Conservation (phyloP, 2,797 vertebrate species). For the Phrynocephalus forsythii region DNA sequence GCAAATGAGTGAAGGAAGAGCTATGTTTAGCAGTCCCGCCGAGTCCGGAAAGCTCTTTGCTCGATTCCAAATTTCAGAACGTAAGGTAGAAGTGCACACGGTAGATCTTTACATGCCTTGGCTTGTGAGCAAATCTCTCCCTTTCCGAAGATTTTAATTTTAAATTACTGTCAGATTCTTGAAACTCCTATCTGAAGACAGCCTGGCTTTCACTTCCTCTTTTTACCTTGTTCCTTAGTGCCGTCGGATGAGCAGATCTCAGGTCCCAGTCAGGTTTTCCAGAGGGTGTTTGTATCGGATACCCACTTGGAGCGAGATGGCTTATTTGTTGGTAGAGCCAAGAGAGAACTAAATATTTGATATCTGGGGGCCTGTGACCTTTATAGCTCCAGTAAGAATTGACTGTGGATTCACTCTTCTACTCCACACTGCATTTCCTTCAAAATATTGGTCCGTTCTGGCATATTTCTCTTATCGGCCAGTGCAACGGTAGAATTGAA, state of each 20-base stretch:
- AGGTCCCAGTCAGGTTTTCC: neutral
- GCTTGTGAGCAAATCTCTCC: neutral
- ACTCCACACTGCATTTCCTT: neutral
- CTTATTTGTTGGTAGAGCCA: neutral
- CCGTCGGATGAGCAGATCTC: neutral
- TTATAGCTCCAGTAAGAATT: neutral
- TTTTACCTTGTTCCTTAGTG: neutral
- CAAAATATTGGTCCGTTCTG: neutral
- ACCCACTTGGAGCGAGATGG: neutral
- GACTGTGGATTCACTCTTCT: neutral
- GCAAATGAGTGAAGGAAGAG: conserved; percentile 43
- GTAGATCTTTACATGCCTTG: neutral
- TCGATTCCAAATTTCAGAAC: conserved; percentile 34
- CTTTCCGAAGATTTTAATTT: neutral
- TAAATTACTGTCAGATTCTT: neutral
- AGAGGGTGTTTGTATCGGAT: neutral
- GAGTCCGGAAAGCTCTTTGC: conserved; percentile 54
- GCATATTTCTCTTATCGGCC: neutral
- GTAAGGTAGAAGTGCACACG: neutral
- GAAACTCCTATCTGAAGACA: neutral
- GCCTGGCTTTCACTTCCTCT: neutral
- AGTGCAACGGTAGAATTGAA: neutral
- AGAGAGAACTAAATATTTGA: neutral
- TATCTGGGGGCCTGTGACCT: neutral
- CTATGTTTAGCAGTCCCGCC: conserved; percentile 68